Base-by-base conservation (phyloP, 2,113 vertebrate genomes). In the Thalassoma bifasciatum region DNA sequence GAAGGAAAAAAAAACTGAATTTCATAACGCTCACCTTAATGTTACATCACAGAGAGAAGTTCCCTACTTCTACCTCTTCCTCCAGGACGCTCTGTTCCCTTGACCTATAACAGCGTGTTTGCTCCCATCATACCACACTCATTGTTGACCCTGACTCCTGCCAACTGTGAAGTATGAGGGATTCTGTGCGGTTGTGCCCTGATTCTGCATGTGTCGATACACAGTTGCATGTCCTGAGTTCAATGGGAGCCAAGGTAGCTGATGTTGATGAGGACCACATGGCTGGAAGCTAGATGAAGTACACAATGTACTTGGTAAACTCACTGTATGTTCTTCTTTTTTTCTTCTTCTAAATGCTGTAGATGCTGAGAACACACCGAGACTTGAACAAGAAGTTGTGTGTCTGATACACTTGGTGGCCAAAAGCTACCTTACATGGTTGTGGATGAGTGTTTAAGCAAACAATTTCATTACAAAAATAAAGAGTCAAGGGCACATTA, bases 91-190 rank as follows among this genome's bases (percentile, higher is more conserved):
- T 75, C 51, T 70, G 72, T 67, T 83, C 42, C 81, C 70, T 70
- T 86, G 79, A 87, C 74, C 69, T 50, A 85, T 70, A 69, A 82
- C 84, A 74, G 24, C 57, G 22, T 72, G 75, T 79, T 70, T 62
- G 53, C 61, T 79, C 66, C 72, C 78, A 78, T 87, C 72, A 72
- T 85, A 79, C 34, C 73, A 49, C 50, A 47, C 53, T 19, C 16
- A 54, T 61, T 81, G 79, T 77, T 79, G 37, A 44, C 67, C 53
- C 54, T 70, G 74, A 66, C 78, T 79, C 40, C 56, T 61, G 64
- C 77, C 75, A 58, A 66, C 75, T 53, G 75, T 50, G 24, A 59
- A 74, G 71, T 51, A 51, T n/a, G 51, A 67, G 42, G 21, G 38
- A 59, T 46, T 37, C 10, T n/a, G 56, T 75, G 47, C 65, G 72